Evolutionary conservation across 2,113 vertebrate genomes (phyloP).

Genomic region (Nematolebias whitei): DNA sequence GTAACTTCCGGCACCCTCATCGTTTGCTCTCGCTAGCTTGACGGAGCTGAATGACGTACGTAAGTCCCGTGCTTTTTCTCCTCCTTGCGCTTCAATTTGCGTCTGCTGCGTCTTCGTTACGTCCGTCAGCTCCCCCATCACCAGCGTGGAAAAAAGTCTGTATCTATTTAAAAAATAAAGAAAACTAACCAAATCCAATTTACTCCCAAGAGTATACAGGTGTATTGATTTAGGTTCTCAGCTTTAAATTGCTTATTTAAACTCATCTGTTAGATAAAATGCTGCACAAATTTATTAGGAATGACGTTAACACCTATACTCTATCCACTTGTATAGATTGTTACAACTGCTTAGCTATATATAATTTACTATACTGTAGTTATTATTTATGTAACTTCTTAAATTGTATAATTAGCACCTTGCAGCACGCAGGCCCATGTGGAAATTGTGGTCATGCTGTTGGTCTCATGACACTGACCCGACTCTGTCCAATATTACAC

Average conservation of each 20-base stretch:
- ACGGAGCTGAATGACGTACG: conserved; percentile 52
- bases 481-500: conserved; percentile 44
- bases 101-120: conserved; percentile 78
- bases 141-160: conserved; percentile 58
- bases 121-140: conserved; percentile 71
- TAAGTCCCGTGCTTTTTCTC: conserved; percentile 62
- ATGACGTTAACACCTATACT: background rate
- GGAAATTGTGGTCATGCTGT: conserved; percentile 75
- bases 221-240: background rate
- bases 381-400: too few relatives aligned
- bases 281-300: background rate
- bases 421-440: conserved; percentile 51
- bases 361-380: too few relatives aligned
- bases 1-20: background rate
- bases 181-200: conserved; percentile 43
- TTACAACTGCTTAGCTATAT: too few relatives aligned
- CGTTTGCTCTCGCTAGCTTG: background rate
- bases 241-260: background rate
- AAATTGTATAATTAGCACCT: background rate
- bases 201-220: conserved; percentile 17
- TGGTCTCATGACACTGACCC: conserved; percentile 73
- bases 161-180: conserved; percentile 52
- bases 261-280: background rate
- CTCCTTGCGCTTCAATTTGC: conserved; percentile 67
- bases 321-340: too few relatives aligned